phyloP scores from a whole-genome alignment of 1,140 invertebrate genomes.

The Trinorchestia longiramus region DNA sequence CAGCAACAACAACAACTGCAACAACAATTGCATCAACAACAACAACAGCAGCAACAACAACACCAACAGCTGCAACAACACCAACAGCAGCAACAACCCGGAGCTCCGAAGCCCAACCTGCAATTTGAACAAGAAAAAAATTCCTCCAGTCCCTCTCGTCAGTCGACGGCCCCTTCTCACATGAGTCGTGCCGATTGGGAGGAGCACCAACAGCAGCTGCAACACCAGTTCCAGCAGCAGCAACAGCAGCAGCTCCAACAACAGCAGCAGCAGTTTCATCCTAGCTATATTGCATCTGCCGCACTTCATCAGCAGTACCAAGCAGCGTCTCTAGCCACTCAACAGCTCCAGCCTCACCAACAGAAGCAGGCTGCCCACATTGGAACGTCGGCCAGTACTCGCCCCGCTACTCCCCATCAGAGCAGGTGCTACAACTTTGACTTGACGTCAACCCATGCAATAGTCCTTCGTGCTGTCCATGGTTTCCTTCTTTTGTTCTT shows the following conservation, averaged over 20 bases:
- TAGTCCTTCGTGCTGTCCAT: too few species aligned
- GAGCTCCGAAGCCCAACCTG: not conserved
- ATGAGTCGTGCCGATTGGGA: not conserved
- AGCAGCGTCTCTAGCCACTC: not conserved
- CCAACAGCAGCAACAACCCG: not conserved
- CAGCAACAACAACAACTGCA: conserved; percentile 34
- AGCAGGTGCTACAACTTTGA: not conserved
- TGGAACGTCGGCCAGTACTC: not conserved
- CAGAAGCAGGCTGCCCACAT: not conserved
- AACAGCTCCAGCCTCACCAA: not conserved
- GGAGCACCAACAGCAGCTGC: conserved; percentile 42
- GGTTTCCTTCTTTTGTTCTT: too few species aligned
- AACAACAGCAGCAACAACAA: not conserved
- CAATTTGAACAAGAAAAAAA: not conserved
- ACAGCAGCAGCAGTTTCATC: conserved; percentile 53
- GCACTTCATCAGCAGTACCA: conserved; percentile 63
- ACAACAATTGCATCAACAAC: conserved; percentile 41
- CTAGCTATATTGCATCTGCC: conserved; percentile 18
- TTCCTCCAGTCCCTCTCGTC: not conserved
- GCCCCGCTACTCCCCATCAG: not conserved
- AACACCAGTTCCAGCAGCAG: conserved; percentile 54
- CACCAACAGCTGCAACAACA: not conserved
- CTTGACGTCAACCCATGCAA: too few species aligned
- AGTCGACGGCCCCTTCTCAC: not conserved
- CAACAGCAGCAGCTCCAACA: conserved; percentile 59